phyloP scores from a whole-genome alignment of 2,113 vertebrate species.

The Diadophis punctatus region DNA sequence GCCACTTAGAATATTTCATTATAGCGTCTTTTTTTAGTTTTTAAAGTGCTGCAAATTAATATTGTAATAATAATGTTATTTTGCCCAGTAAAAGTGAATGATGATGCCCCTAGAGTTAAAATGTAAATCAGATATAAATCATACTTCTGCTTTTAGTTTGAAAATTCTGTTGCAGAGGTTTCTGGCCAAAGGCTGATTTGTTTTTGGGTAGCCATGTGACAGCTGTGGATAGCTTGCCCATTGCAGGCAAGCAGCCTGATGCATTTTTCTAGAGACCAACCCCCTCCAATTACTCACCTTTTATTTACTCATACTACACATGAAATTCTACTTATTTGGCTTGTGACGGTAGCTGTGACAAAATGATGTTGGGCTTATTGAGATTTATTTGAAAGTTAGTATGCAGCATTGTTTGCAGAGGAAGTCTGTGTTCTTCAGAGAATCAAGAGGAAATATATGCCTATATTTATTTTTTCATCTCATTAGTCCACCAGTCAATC shows the following conservation, averaged over 20 bases:
- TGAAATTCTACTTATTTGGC: not conserved
- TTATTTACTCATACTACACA: not conserved
- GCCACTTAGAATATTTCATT: not conserved
- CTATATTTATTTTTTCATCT: not conserved
- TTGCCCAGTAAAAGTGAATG: not conserved
- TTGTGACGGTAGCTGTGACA: not conserved
- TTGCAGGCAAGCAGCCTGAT: not conserved
- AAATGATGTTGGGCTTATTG: not conserved
- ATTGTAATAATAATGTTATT: not conserved
- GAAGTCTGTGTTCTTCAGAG: not conserved
- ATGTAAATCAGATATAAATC: not conserved
- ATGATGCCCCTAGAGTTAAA: not conserved
- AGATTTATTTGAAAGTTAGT: not conserved
- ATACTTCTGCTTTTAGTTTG: not conserved
- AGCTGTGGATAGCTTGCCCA: not conserved
- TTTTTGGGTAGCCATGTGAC: not conserved
- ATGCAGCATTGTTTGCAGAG: not conserved
- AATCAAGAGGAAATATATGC: not conserved
- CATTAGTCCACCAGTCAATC: not conserved
- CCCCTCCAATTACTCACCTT: not conserved
- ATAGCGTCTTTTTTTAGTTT: not conserved
- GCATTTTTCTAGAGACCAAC: not conserved
- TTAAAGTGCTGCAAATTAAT: not conserved
- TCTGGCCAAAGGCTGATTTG: not conserved
- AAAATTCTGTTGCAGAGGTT: not conserved